Conservation (phyloP, 2,888 invertebrate species). For the Scrobipalpa atriplicella region DNA sequence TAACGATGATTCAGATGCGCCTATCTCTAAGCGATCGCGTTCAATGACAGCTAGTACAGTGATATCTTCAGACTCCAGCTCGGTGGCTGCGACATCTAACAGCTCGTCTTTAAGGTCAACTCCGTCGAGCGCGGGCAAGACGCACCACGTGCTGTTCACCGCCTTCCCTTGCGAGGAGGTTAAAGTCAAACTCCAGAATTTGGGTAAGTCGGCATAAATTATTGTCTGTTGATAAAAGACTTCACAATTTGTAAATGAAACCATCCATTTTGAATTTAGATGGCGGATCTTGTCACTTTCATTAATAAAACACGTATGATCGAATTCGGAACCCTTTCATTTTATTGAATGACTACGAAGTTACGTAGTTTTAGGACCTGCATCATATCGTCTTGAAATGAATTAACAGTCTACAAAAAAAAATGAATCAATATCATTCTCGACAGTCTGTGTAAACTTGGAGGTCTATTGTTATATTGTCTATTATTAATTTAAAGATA, state of each 20-base stretch:
- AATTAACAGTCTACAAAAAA: too few species aligned
- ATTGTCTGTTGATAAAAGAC: background rate
- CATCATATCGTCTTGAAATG: too few species aligned
- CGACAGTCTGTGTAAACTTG: too few species aligned
- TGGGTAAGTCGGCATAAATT: constrained; percentile 62
- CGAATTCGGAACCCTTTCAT: too few species aligned
- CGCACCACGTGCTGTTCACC: constrained; percentile 65
- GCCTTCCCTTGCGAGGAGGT: constrained; percentile 65
- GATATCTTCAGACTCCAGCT: constrained; percentile 6
- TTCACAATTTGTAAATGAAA: background rate
- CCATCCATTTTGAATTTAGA: too few species aligned
- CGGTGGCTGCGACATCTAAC: constrained; percentile 28
- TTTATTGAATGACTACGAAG: too few species aligned
- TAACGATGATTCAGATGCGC: constrained; percentile 42
- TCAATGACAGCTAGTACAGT: background rate
- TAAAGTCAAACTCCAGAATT: constrained; percentile 56
- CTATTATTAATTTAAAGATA: too few species aligned
- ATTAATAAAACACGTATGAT: too few species aligned
- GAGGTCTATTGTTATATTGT: too few species aligned
- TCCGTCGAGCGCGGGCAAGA: constrained; percentile 47
- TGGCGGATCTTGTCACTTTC: too few species aligned
- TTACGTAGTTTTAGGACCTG: too few species aligned
- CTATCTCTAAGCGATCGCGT: constrained; percentile 54
- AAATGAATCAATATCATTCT: too few species aligned
- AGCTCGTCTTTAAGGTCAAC: constrained; percentile 47